These are phyloP conservation scores for Hydra vulgaris DNA, from an alignment of 30 jellyfish, hydroid and myxozoan genomes.

Conservation along the genomic window DNA sequence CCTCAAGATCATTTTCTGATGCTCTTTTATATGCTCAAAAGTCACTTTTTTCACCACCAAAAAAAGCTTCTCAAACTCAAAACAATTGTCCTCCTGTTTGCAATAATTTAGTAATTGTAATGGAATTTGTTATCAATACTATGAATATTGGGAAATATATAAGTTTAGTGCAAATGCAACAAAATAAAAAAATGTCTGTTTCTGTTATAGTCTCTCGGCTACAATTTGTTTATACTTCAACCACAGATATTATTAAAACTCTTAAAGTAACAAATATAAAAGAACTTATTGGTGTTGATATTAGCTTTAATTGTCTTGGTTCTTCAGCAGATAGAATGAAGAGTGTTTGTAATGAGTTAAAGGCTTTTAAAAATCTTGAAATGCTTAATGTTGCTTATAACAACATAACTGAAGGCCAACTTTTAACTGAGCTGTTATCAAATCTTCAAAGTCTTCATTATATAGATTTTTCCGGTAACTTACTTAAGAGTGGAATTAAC, in stretches of 20 bases:
- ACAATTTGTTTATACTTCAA: background rate
- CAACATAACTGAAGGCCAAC: constrained; percentile 2
- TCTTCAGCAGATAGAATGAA: background rate
- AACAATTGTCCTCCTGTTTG: background rate
- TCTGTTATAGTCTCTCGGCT: background rate
- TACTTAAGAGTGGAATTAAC: background rate
- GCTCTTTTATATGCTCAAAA: background rate
- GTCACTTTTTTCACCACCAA: background rate
- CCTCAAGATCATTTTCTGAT: background rate
- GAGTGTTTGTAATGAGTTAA: constrained; percentile 4
- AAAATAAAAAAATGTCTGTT: background rate
- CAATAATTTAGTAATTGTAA: background rate
- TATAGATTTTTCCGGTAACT: constrained; percentile 8
- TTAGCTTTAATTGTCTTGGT: constrained; percentile 4
- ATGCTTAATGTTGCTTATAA: constrained; percentile 5
- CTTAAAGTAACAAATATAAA: background rate
- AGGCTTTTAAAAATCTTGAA: background rate
- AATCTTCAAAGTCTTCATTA: constrained; percentile 11
- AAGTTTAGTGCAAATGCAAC: background rate
- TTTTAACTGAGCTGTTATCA: background rate
- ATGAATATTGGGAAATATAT: background rate
- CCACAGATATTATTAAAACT: background rate
- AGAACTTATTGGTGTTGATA: constrained; percentile 1
- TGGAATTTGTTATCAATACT: constrained; percentile 18
- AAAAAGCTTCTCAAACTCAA: background rate